Conservation (phyloP, 2,113 vertebrate species). For the Leptodactylus fuscus region DNA sequence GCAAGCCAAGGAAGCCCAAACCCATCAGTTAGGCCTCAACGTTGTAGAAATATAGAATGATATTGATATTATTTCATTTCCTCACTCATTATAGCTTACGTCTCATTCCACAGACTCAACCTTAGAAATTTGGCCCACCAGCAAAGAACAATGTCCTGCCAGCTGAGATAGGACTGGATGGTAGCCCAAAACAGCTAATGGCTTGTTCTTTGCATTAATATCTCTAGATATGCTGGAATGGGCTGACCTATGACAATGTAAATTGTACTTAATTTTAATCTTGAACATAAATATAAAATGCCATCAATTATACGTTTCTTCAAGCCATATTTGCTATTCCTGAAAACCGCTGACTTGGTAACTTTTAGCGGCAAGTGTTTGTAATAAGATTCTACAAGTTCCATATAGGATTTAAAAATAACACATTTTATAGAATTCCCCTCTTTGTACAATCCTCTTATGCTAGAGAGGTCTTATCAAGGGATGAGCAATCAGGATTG, state of each 20-base stretch:
- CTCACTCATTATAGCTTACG: background rate
- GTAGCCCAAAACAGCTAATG: background rate
- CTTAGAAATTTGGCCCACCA: background rate
- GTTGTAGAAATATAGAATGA: too few relatives aligned
- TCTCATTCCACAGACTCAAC: background rate
- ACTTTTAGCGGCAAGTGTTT: background rate
- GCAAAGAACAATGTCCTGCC: background rate
- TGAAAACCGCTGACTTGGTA: background rate
- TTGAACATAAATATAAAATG: conserved; percentile 9
- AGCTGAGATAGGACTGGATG: background rate
- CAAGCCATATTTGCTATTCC: background rate
- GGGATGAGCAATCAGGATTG: too few relatives aligned
- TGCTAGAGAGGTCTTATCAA: too few relatives aligned
- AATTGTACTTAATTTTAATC: conserved; percentile 2
- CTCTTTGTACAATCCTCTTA: background rate
- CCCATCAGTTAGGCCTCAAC: too few relatives aligned
- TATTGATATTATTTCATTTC: background rate
- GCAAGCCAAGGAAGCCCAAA: too few relatives aligned
- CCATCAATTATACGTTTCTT: background rate
- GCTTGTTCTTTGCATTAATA: background rate
- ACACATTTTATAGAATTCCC: background rate
- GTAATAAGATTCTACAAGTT: background rate
- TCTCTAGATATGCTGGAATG: background rate
- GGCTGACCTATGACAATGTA: background rate
- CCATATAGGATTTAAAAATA: background rate